Evolutionary conservation across 2,113 vertebrate species (phyloP).

Genomic region (Conger conger): DNA sequence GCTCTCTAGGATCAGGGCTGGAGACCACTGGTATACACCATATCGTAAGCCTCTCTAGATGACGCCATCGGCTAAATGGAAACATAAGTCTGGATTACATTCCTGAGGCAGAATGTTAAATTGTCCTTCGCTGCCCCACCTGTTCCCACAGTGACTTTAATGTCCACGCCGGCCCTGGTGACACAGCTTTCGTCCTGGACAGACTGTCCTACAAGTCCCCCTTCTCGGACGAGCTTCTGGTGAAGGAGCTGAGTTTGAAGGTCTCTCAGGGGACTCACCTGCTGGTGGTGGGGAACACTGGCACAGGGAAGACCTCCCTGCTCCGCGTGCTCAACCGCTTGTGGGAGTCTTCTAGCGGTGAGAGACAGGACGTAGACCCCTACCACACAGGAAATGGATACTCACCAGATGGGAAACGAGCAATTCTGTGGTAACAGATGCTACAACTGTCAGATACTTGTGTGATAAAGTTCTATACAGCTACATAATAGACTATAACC

Average conservation of each 20-base stretch:
- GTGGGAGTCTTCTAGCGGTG: conserved; percentile 82
- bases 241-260: conserved; percentile 84
- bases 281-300: conserved; percentile 91
- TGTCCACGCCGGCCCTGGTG: conserved; percentile 50
- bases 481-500: too few species aligned
- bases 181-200: conserved; percentile 83
- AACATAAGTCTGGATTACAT: background rate
- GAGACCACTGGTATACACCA: background rate
- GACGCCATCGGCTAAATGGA: background rate
- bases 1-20: too few species aligned
- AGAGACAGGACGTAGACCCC: conserved; percentile 38
- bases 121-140: background rate
- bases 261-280: conserved; percentile 81
- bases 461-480: too few species aligned
- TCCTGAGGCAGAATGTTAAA: background rate
- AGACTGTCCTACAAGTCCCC: conserved; percentile 77
- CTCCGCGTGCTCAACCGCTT: conserved; percentile 86
- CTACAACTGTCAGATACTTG: too few species aligned
- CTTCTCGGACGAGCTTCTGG: conserved; percentile 77
- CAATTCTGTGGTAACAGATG: too few species aligned
- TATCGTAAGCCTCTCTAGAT: background rate
- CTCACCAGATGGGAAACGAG: background rate
- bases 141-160: conserved; percentile 55
- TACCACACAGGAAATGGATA: background rate
- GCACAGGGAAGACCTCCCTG: conserved; percentile 92